These are phyloP conservation scores for Zosterops hypoxanthus DNA, from an alignment of 2,113 vertebrate species.

Conservation along the genomic window DNA sequence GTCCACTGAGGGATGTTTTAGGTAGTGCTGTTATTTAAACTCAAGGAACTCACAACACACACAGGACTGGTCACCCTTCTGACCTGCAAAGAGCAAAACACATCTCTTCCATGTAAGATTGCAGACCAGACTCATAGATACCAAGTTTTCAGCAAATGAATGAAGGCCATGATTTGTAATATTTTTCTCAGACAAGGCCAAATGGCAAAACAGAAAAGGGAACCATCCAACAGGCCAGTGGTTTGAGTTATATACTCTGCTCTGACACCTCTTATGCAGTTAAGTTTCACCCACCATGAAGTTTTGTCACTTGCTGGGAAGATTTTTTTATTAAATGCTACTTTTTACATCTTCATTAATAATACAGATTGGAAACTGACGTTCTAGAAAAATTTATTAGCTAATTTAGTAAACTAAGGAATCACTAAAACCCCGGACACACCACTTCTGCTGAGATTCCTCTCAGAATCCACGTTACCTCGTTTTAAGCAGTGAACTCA, in stretches of 20 bases:
- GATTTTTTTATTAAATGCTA: not conserved
- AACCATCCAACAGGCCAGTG: not conserved
- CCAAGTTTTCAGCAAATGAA: not conserved
- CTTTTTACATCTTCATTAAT: not conserved
- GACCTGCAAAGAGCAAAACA: not conserved
- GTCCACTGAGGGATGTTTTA: not conserved
- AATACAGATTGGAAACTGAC: not conserved
- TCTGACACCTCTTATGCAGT: not conserved
- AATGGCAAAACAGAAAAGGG: not conserved
- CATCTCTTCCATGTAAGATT: rapidly evolving
- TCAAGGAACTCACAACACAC: not conserved
- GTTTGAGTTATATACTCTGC: not conserved
- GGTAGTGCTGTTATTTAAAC: not conserved
- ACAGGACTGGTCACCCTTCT: not conserved
- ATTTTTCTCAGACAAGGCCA: not conserved
- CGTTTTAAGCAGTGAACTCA: not conserved
- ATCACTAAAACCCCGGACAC: not conserved
- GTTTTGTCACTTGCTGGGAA: not conserved
- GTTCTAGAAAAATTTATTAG: not conserved
- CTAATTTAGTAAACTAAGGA: not conserved
- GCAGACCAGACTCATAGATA: not conserved
- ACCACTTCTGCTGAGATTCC: not conserved
- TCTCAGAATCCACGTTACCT: not conserved
- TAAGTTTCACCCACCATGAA: rapidly evolving
- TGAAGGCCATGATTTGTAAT: not conserved